phyloP scores from a whole-genome alignment of 2,797 vertebrate species.

The Dendrocincla tyrannina region DNA sequence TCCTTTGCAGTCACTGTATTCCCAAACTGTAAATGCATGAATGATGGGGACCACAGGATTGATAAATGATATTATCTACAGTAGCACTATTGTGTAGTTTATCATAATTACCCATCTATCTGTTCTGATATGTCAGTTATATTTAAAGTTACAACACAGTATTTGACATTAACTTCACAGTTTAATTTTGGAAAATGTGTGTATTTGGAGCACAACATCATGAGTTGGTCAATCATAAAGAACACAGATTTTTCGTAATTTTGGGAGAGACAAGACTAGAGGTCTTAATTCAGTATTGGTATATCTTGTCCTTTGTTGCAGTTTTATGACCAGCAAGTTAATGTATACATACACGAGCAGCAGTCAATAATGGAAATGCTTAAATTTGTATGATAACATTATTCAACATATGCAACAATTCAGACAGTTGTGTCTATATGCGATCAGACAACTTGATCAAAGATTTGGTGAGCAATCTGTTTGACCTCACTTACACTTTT shows the following conservation, averaged over 20 bases:
- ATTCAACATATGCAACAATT: constrained; percentile 58
- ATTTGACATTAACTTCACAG: constrained; percentile 65
- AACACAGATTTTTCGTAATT: constrained; percentile 39
- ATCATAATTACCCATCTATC: constrained; percentile 72
- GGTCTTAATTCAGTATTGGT: constrained; percentile 42
- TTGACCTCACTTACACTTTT: constrained; percentile 72
- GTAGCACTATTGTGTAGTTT: constrained; percentile 75
- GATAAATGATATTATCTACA: constrained; percentile 74
- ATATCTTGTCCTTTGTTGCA: constrained; percentile 50
- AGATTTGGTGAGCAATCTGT: constrained; percentile 63
- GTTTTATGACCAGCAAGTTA: constrained; percentile 60
- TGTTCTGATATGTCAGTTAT: constrained; percentile 70
- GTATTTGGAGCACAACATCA: constrained; percentile 59
- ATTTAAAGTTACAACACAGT: constrained; percentile 67
- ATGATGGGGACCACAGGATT: constrained; percentile 73
- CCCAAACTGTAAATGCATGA: constrained; percentile 75
- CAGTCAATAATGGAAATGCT: constrained; percentile 58
- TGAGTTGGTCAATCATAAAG: constrained; percentile 45
- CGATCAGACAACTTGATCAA: constrained; percentile 59
- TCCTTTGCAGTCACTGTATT: constrained; percentile 74
- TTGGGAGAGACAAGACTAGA: constrained; percentile 48
- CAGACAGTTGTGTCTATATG: constrained; percentile 50
- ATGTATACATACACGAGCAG: constrained; percentile 48
- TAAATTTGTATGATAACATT: constrained; percentile 46
- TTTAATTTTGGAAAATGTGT: constrained; percentile 64